Evolutionary conservation across 2,113 vertebrate genomes (phyloP).

Genomic region (Ceratotherium simum): DNA sequence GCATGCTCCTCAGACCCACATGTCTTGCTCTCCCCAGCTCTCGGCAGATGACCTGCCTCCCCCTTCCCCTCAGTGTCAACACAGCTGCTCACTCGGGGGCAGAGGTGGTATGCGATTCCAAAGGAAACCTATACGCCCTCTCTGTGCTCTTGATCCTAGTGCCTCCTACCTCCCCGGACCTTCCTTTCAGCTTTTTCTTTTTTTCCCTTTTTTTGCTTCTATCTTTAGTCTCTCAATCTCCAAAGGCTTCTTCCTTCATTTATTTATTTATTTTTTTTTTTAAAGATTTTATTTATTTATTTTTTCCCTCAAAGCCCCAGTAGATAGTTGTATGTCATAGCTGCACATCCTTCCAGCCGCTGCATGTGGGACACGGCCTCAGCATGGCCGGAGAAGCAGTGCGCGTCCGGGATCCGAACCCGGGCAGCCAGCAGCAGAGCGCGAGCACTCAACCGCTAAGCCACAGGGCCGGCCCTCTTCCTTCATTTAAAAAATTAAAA

Average conservation of each 20-base stretch:
- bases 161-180: not conserved
- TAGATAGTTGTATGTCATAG: no score
- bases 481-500: conserved; percentile 28
- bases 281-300: no score
- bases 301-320: no score
- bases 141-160: not conserved
- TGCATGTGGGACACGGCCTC: no score
- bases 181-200: not conserved
- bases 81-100: not conserved
- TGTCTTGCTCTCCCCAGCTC: not conserved
- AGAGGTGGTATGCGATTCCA: not conserved
- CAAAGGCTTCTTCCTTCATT: not conserved
- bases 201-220: not conserved
- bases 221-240: not conserved
- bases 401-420: no score
- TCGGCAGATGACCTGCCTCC: not conserved
- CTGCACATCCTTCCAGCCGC: no score
- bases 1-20: not conserved
- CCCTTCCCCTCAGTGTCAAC: not conserved
- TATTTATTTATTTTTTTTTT: no score
- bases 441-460: no score
- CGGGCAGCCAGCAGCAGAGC: no score
- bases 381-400: no score
- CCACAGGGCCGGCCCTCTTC: no score
- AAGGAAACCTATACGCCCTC: not conserved